These are phyloP conservation scores for Tyto alba DNA, from an alignment of 2,113 vertebrate genomes.

Conservation along the genomic window DNA sequence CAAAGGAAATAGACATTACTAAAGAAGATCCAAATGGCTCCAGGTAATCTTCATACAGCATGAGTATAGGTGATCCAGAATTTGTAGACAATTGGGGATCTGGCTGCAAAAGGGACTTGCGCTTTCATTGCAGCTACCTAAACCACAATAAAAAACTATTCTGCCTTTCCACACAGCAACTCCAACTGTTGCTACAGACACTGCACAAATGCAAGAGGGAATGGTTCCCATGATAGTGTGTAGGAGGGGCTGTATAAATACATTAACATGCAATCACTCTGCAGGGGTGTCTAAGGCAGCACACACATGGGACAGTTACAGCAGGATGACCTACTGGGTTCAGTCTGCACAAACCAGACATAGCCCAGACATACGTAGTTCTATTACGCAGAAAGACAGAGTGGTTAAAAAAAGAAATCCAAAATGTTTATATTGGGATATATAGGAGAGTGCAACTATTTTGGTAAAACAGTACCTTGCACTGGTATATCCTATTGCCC, in stretches of 20 bases:
- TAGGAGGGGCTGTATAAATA: not conserved
- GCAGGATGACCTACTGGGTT: not conserved
- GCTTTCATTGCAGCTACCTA: not conserved
- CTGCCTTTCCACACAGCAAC: not conserved
- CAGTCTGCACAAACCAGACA: fast-evolving
- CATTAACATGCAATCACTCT: not conserved
- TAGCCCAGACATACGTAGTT: not conserved
- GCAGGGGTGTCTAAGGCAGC: not conserved
- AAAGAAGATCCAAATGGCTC: not conserved
- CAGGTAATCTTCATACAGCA: not conserved
- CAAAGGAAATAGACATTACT: not conserved
- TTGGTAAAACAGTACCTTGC: not conserved
- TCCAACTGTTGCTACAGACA: conserved; percentile 5
- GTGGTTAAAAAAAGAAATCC: not conserved
- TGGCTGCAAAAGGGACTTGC: not conserved
- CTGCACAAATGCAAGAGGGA: not conserved
- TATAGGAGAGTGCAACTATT: not conserved
- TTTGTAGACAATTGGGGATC: not conserved
- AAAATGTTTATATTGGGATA: not conserved
- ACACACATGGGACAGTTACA: not conserved
- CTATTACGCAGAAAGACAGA: not conserved
- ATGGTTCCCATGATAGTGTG: not conserved
- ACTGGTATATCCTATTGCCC: not conserved
- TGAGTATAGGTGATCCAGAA: not conserved
- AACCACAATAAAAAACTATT: not conserved